Percentiles rank a stretch among this genome's conserved stretches.
phyloP scores from a whole-genome alignment of 1,140 invertebrate genomes.

The Ostrea denselamellosa region DNA sequence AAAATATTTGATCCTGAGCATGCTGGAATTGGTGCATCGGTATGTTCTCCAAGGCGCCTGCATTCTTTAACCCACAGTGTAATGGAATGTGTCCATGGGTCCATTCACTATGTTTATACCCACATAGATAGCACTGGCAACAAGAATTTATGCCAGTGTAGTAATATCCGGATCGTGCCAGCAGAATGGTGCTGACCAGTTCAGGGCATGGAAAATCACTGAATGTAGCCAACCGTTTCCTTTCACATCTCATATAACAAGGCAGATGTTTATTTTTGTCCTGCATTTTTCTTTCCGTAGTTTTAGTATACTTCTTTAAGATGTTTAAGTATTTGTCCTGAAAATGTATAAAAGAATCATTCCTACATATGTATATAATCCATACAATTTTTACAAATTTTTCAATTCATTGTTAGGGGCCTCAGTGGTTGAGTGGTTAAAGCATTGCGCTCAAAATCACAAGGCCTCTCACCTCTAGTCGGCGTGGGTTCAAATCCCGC shows the following conservation, averaged over 20 bases:
- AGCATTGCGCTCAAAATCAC: no score
- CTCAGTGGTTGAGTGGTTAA: no score
- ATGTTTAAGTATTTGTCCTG: neutral
- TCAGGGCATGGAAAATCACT: neutral
- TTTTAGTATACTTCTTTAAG: neutral
- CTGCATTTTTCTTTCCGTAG: neutral
- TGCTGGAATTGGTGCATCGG: neutral
- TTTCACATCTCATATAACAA: neutral
- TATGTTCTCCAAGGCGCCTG: neutral
- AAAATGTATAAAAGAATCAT: neutral
- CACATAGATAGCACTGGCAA: neutral
- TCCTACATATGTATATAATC: no score
- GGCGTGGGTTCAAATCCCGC: no score
- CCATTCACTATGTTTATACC: neutral
- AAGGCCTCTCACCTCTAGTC: no score
- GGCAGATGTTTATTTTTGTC: neutral
- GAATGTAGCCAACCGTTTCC: neutral
- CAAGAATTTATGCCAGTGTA: neutral
- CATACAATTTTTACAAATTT: no score
- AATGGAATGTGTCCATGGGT: neutral
- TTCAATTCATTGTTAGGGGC: no score
- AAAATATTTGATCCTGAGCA: no score
- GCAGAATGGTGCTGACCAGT: neutral
- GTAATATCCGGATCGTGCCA: neutral
- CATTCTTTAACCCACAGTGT: neutral